Conservation (phyloP, 2,888 invertebrate species). For the Mystacides longicornis region DNA sequence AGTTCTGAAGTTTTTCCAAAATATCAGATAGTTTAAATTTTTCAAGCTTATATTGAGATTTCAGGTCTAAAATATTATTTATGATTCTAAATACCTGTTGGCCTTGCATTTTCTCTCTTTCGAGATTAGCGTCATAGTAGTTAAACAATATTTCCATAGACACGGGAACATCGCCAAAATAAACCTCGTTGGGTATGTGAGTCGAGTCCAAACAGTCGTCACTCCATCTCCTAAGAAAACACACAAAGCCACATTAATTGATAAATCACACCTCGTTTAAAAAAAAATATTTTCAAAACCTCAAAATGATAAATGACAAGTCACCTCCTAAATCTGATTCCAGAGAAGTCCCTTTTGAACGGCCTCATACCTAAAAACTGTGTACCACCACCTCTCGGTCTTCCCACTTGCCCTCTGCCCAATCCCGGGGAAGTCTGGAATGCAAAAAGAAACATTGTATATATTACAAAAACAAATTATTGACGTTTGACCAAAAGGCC, state of each 20-base stretch:
- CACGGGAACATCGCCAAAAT: constrained; percentile 48
- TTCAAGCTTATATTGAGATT: too few relatives aligned
- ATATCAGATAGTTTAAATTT: too few relatives aligned
- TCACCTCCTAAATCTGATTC: constrained; percentile 46
- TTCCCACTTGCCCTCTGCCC: constrained; percentile 29
- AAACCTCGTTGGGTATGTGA: constrained; percentile 49
- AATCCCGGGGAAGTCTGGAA: constrained; percentile 7
- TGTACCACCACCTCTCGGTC: constrained; percentile 34
- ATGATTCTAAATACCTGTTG: too few relatives aligned
- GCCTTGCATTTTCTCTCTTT: constrained; percentile 29
- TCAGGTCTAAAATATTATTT: too few relatives aligned
- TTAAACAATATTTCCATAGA: constrained; percentile 43
- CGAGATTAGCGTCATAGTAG: constrained; percentile 47
- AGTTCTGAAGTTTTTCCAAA: too few relatives aligned
- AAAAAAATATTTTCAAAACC: not conserved
- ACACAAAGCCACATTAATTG: not conserved
- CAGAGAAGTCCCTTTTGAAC: constrained; percentile 47
- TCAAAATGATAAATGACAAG: not conserved
- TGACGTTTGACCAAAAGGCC: not conserved
- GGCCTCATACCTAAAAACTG: constrained; percentile 41
- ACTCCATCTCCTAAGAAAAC: constrained; percentile 42
- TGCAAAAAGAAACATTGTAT: not conserved
- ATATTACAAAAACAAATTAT: not conserved
- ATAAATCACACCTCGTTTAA: not conserved
- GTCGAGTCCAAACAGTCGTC: constrained; percentile 48